phyloP scores from a whole-genome alignment of 2,888 invertebrate genomes.

The Cerastis leucographa region DNA sequence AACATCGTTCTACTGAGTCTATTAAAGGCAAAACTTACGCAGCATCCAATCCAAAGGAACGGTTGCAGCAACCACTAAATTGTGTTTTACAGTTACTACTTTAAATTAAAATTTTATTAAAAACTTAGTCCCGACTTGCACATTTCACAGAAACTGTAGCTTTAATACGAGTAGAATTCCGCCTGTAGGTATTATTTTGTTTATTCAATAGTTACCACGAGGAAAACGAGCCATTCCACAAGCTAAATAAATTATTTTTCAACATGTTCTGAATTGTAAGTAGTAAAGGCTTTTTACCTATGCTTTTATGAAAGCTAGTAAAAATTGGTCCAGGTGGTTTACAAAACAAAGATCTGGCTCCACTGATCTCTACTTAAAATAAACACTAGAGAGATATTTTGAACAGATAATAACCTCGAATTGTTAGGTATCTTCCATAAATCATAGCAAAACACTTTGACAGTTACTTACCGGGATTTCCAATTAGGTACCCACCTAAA shows the following conservation, averaged over 20 bases:
- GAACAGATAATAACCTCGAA: neutral
- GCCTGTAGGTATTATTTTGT: neutral
- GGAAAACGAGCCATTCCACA: neutral
- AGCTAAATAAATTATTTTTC: neutral
- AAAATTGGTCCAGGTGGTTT: neutral
- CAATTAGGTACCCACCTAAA: conserved; percentile 14
- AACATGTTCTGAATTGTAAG: neutral
- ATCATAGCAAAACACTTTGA: conserved; percentile 7
- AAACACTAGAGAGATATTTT: neutral
- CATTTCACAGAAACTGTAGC: neutral
- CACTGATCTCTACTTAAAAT: neutral
- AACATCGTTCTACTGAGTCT: neutral
- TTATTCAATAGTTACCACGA: neutral
- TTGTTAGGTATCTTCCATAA: neutral
- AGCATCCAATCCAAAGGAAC: neutral
- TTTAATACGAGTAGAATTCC: neutral
- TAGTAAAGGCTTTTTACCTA: neutral
- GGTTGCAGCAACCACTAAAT: neutral
- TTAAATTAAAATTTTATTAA: conserved; percentile 25
- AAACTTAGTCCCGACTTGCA: conserved; percentile 9
- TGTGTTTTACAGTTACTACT: conserved; percentile 9
- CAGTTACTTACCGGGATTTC: neutral
- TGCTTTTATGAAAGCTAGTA: neutral
- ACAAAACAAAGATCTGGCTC: neutral
- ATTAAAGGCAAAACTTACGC: neutral